phyloP scores from a whole-genome alignment of 1,140 invertebrate genomes.

The Eulimnadia texana region DNA sequence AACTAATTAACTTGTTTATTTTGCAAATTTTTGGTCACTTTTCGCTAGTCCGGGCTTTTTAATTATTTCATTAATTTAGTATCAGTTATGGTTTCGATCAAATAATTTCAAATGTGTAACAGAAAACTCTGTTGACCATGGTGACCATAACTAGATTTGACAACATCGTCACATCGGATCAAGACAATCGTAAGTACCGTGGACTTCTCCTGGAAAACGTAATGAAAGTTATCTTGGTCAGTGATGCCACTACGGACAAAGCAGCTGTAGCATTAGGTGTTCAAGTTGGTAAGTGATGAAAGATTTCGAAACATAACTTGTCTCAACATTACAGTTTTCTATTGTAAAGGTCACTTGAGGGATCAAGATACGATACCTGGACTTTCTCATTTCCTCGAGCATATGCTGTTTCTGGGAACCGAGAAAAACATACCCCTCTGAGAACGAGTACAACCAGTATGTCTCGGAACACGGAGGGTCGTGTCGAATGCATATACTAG shows the following conservation, averaged over 20 bases:
- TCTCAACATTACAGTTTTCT: neutral
- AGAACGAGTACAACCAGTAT: conserved; percentile 85
- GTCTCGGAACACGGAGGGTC: conserved; percentile 74
- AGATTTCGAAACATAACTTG: no score
- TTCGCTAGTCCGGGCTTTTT: no score
- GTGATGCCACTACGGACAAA: conserved; percentile 82
- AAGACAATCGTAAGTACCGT: conserved; percentile 64
- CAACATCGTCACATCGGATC: conserved; percentile 56
- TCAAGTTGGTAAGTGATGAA: conserved; percentile 35
- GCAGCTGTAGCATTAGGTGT: conserved; percentile 64
- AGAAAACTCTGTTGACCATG: no score
- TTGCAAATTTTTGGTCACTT: no score
- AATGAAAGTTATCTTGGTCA: conserved; percentile 77
- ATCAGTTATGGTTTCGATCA: no score
- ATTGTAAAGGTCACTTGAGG: conserved; percentile 53
- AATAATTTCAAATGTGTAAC: no score
- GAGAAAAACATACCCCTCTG: conserved; percentile 84
- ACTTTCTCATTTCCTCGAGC: conserved; percentile 91
- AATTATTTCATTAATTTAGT: no score
- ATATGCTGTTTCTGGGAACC: conserved; percentile 93
- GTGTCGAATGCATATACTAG: conserved; percentile 81
- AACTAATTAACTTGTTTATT: no score
- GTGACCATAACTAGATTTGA: conserved; percentile 30
- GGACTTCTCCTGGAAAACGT: conserved; percentile 70
- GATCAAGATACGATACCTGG: conserved; percentile 79